Evolutionary conservation across 2,113 vertebrate genomes (phyloP).

Genomic region (Kryptolebias marmoratus): DNA sequence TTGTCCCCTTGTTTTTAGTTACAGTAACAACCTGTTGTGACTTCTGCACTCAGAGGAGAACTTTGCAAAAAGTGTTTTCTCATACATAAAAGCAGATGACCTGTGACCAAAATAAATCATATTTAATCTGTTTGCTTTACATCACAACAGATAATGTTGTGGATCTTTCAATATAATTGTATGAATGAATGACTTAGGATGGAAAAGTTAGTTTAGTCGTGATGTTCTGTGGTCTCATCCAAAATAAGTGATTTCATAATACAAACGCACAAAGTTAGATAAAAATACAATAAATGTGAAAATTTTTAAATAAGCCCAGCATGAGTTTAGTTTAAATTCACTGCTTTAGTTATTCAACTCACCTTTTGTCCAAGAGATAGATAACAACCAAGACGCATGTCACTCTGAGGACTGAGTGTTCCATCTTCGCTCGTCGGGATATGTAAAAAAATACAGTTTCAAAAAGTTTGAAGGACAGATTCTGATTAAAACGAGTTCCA

Average conservation of each 20-base stretch:
- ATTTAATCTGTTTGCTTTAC: not conserved
- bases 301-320: not conserved
- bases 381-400: conserved; percentile 67
- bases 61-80: conserved; percentile 12
- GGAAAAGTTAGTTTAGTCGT: not conserved
- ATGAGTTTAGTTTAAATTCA: not conserved
- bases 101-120: not conserved
- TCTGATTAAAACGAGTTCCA: conserved; percentile 46
- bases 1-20: conserved; percentile 33
- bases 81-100: not conserved
- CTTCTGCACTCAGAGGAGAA: conserved; percentile 41
- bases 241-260: not conserved
- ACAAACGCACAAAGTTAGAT: not conserved
- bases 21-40: conserved; percentile 66
- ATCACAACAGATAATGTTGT: rapidly evolving
- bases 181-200: not conserved
- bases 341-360: conserved; percentile 41
- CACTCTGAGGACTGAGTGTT: conserved; percentile 64
- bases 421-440: conserved; percentile 66
- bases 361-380: conserved; percentile 77
- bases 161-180: not conserved
- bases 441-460: conserved; percentile 1
- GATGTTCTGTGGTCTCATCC: no score
- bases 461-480: conserved; percentile 8
- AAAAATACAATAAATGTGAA: not conserved